Base-by-base conservation (phyloP, 35 echinoderm and acorn worm genomes). In the Lytechinus variegatus region DNA sequence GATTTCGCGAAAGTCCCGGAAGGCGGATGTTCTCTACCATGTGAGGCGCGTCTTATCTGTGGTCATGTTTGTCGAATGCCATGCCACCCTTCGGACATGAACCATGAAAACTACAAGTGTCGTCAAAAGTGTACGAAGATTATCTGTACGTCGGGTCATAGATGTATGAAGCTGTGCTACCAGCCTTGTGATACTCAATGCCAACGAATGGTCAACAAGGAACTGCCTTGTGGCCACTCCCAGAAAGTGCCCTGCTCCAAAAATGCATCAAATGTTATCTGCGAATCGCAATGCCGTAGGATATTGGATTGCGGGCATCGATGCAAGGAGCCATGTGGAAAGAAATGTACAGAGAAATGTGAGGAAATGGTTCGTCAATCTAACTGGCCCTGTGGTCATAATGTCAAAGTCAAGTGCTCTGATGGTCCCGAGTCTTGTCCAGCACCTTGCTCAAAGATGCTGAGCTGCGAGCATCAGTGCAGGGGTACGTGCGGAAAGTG, bases 1-100 rank as follows among this genome's bases (percentile, higher is more conserved):
- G 98, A 99, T 92, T 99, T 99, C 52, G 94, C 14, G 12, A 92
- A 95, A 8, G 95, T 96, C 4, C 96, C 98, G 4, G 98, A 99
- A 89, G 98, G 97, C 16, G 98, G 98, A 14, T 99, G 98, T 86
- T 97, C 27, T 28, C 56, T 87, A 28, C 96, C 97, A 14, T 99
- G 98, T 53, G 95, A 89, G 71, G 71, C 79, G 27, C 93, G 95
- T 9, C 96, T 99, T 55, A 24, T 55, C 1, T 99, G 98, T 95
- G 98, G 97, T 29, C 98, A 99, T 72, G 95, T 96, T 19, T 98
- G 97, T 87, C 53, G 87, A 12, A 86, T 97, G 94, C 90, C 94
- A 87, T 99, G 98, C 87, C 98, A 98, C 27, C 97, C 98, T 9
- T 61, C 86, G 27, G 97, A 99, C 53, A 52, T 13, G 27, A 94